Conservation (phyloP, 2,797 vertebrate genomes). For the Takifugu rubripes region DNA sequence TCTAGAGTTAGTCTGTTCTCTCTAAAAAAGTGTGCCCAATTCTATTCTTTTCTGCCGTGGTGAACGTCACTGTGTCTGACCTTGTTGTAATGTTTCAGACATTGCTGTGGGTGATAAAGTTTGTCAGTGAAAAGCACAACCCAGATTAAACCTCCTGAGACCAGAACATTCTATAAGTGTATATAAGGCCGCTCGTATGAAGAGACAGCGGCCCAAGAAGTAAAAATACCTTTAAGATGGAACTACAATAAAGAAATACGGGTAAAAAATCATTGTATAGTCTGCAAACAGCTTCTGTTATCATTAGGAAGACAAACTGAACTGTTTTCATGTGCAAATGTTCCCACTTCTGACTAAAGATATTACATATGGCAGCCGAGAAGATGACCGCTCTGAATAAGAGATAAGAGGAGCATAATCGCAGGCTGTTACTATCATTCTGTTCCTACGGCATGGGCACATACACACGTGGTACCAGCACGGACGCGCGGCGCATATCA, state of each 20-base stretch:
- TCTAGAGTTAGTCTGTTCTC: neutral
- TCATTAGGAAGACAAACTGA: neutral
- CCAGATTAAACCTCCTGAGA: too few species aligned
- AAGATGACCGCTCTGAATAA: constrained; percentile 31
- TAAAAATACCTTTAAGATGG: neutral
- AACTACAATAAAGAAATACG: neutral
- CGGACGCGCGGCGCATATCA: neutral
- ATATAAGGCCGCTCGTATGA: too few species aligned
- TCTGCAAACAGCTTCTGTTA: constrained; percentile 1
- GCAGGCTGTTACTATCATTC: constrained; percentile 29
- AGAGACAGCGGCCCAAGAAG: too few species aligned
- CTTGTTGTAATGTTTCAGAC: constrained; percentile 39
- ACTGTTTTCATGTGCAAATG: constrained; percentile 13
- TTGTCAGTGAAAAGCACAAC: neutral
- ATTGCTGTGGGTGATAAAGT: constrained; percentile 16
- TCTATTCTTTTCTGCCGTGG: neutral
- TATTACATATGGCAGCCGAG: constrained; percentile 28
- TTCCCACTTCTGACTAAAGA: constrained; percentile 13
- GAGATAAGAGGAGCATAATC: constrained; percentile 50
- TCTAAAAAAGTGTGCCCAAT: neutral
- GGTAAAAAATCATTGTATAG: neutral
- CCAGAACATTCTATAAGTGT: too few species aligned
- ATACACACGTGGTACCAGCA: constrained; percentile 5
- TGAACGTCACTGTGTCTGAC: constrained; percentile 16
- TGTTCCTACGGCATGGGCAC: constrained; percentile 18